These are phyloP conservation scores for Lithophane leautieri DNA, from an alignment of 2,888 invertebrate genomes.

Conservation along the genomic window DNA sequence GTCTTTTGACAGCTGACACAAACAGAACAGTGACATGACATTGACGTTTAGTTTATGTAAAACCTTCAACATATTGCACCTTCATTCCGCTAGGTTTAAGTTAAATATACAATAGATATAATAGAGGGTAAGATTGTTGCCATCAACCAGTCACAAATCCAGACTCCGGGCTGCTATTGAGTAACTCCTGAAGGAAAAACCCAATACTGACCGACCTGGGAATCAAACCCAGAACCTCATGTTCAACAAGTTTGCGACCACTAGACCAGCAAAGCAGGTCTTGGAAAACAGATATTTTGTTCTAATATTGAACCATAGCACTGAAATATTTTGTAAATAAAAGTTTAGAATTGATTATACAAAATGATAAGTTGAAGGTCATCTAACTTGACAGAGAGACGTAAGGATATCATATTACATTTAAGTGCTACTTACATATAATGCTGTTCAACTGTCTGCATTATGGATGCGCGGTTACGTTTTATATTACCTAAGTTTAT, in stretches of 20 bases:
- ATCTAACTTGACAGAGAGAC: not conserved
- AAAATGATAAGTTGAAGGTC: slow-evolving; percentile 22
- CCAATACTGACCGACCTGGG: not conserved
- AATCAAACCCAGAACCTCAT: not conserved
- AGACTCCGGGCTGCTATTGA: too few relatives aligned
- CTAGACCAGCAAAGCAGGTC: not conserved
- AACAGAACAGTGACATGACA: too few relatives aligned
- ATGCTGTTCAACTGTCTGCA: not conserved
- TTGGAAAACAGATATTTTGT: not conserved
- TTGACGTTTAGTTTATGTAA: too few relatives aligned
- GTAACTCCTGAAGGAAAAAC: not conserved
- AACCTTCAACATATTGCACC: too few relatives aligned
- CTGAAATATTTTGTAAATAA: not conserved
- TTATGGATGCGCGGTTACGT: slow-evolving; percentile 1
- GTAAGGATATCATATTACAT: not conserved
- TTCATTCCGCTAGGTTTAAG: too few relatives aligned
- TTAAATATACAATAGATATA: too few relatives aligned
- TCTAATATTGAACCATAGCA: not conserved
- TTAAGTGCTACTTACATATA: not conserved
- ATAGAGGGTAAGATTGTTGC: not conserved
- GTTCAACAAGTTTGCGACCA: not conserved
- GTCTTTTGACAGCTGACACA: too few relatives aligned
- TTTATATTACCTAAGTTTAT: too few relatives aligned
- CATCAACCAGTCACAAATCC: not conserved
- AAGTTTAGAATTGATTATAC: not conserved